phyloP scores from a whole-genome alignment of 1,140 invertebrate genomes.

The Phymorhynchus buccinoides region DNA sequence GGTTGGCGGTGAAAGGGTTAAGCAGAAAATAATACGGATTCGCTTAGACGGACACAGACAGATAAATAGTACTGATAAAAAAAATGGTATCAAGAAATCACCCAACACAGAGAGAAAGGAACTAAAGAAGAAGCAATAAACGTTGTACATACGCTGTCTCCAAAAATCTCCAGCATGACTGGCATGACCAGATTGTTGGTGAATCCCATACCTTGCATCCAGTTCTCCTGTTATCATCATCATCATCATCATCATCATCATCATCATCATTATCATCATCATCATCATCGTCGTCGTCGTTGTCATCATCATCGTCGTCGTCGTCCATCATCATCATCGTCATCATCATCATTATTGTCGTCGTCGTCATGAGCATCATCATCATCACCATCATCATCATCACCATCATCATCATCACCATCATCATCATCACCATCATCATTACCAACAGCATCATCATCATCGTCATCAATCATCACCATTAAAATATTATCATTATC shows the following conservation, averaged over 20 bases:
- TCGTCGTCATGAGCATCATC: not conserved
- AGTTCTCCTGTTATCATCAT: conserved; percentile 16
- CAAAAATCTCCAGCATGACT: conserved; percentile 27
- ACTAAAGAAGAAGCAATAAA: too few species aligned
- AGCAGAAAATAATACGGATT: too few species aligned
- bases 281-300: conserved; percentile 4
- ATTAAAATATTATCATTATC: not conserved
- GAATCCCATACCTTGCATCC: conserved; percentile 8
- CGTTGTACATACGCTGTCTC: not conserved
- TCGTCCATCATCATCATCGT: not conserved
- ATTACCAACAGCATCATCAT: not conserved
- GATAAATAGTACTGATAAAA: not conserved
- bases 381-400: conserved; percentile 12
- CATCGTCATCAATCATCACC: conserved; percentile 24
- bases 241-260: conserved; percentile 6
- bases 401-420: not conserved
- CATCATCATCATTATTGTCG: not conserved
- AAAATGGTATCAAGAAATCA: not conserved
- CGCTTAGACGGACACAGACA: too few species aligned
- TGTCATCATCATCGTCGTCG: not conserved
- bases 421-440: not conserved
- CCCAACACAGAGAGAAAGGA: not conserved
- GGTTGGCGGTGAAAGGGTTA: too few species aligned
- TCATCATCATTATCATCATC: conserved; percentile 4
- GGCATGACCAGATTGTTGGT: not conserved